A percentile compares a stretch with the other conserved stretches of the same genome.
Evolutionary conservation across 1,140 invertebrate species (phyloP).

Genomic region (Colletes latitarsis): DNA sequence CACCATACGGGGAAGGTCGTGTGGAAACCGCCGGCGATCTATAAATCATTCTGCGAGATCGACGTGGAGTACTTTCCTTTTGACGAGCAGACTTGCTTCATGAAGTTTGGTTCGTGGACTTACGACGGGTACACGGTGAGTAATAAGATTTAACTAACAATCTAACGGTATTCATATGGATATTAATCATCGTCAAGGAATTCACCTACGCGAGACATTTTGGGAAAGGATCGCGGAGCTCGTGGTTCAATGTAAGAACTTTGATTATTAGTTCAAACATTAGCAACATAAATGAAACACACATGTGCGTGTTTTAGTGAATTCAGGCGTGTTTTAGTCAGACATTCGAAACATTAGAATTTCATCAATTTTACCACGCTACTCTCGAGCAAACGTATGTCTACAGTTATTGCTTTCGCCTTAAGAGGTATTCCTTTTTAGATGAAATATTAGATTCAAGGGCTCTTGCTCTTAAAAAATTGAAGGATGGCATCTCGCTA

Average conservation of each 20-base stretch:
- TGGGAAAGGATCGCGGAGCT: too few relatives aligned
- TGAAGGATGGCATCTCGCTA: too few relatives aligned
- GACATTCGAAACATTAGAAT: too few relatives aligned
- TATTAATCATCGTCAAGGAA: slow-evolving; percentile 26
- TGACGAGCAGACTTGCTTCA: slow-evolving; percentile 97
- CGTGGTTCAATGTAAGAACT: not conserved
- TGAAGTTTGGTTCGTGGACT: slow-evolving; percentile 98
- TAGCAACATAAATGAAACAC: not conserved
- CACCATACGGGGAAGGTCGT: slow-evolving; percentile 95
- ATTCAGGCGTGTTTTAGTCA: too few relatives aligned
- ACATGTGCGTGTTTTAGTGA: too few relatives aligned
- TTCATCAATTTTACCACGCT: too few relatives aligned
- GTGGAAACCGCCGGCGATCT: slow-evolving; percentile 99
- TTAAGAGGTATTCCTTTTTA: too few relatives aligned
- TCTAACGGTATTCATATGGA: not conserved
- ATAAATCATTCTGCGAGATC: slow-evolving; percentile 98
- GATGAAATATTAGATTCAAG: too few relatives aligned
- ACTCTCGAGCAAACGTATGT: too few relatives aligned
- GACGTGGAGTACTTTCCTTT: slow-evolving; percentile 98
- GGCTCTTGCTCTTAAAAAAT: too few relatives aligned
- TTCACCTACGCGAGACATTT: not conserved
- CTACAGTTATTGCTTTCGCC: too few relatives aligned
- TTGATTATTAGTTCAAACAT: not conserved
- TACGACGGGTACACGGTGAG: slow-evolving; percentile 95
- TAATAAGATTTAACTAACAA: slow-evolving; percentile 44